phyloP scores from a whole-genome alignment of 2,113 vertebrate genomes.

The Odocoileus virginianus region DNA sequence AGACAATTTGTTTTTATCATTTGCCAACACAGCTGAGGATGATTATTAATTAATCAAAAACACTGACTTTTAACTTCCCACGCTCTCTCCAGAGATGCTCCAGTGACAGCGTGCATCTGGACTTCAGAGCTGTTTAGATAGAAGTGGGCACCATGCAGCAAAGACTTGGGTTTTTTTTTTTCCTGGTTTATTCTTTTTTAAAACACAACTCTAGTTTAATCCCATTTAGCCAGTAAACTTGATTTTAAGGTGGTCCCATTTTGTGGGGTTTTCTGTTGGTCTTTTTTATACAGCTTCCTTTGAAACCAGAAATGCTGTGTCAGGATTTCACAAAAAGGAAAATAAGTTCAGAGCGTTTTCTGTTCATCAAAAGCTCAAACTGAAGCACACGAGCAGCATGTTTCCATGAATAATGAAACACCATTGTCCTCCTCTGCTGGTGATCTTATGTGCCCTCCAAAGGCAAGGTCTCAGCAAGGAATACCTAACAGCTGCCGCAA shows the following conservation, averaged over 20 bases:
- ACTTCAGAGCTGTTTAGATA: slow-evolving; percentile 79
- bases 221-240: slow-evolving; percentile 77
- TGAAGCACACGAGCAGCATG: slow-evolving; percentile 35
- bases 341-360: slow-evolving; percentile 57
- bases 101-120: slow-evolving; percentile 81
- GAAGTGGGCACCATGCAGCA: slow-evolving; percentile 71
- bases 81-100: slow-evolving; percentile 79
- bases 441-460: not conserved
- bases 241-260: slow-evolving; percentile 78
- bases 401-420: slow-evolving; percentile 66
- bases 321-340: slow-evolving; percentile 76
- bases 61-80: slow-evolving; percentile 86
- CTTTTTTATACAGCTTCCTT: slow-evolving; percentile 75
- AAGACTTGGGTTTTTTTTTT: slow-evolving; percentile 35
- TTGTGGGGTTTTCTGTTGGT: slow-evolving; percentile 47
- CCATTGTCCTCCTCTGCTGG: not conserved
- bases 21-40: slow-evolving; percentile 90
- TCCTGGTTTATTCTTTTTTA: slow-evolving; percentile 75
- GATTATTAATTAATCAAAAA: slow-evolving; percentile 96
- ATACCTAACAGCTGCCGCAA: slow-evolving; percentile 41
- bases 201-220: slow-evolving; percentile 75
- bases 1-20: slow-evolving; percentile 84
- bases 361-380: slow-evolving; percentile 54
- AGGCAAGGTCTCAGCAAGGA: slow-evolving; percentile 40
- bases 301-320: slow-evolving; percentile 78